Evolutionary conservation across 2,888 invertebrate genomes (phyloP).

Genomic region (Leucophenga montana): DNA sequence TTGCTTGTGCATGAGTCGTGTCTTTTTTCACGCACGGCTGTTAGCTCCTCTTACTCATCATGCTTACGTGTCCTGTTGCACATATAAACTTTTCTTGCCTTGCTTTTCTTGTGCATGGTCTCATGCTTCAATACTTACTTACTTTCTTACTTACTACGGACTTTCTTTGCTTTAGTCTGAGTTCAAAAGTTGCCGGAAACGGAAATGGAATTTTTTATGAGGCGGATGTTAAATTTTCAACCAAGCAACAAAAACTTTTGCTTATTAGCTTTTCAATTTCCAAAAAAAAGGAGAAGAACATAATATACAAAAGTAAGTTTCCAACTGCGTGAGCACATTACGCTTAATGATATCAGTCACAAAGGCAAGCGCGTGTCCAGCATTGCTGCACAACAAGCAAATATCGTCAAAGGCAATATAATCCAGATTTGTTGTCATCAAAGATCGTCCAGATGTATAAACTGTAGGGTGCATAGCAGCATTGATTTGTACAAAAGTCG

Average conservation of each 20-base stretch:
- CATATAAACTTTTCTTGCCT: neutral
- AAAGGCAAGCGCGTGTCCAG: constrained; percentile 47
- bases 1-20: too few relatives aligned
- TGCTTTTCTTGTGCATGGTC: too few relatives aligned
- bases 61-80: neutral
- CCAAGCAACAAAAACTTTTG: constrained; percentile 47
- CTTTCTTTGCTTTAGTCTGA: constrained; percentile 35
- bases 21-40: too few relatives aligned
- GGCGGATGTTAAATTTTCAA: constrained; percentile 34
- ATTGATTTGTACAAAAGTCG: too few relatives aligned
- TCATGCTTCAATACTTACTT: too few relatives aligned
- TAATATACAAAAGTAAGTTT: neutral
- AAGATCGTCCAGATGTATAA: constrained; percentile 3
- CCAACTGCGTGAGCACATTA: constrained; percentile 32
- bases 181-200: constrained; percentile 58
- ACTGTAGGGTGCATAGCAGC: constrained; percentile 21
- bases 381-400: neutral
- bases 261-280: constrained; percentile 55
- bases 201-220: constrained; percentile 58
- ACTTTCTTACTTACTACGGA: too few relatives aligned
- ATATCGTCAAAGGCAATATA: neutral
- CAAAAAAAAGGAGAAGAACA: neutral
- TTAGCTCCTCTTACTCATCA: too few relatives aligned
- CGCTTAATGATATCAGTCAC: constrained; percentile 27
- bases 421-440: too few relatives aligned